These are phyloP conservation scores for Caradrina clavipalpis DNA, from an alignment of 2,888 invertebrate species.

Conservation along the genomic window DNA sequence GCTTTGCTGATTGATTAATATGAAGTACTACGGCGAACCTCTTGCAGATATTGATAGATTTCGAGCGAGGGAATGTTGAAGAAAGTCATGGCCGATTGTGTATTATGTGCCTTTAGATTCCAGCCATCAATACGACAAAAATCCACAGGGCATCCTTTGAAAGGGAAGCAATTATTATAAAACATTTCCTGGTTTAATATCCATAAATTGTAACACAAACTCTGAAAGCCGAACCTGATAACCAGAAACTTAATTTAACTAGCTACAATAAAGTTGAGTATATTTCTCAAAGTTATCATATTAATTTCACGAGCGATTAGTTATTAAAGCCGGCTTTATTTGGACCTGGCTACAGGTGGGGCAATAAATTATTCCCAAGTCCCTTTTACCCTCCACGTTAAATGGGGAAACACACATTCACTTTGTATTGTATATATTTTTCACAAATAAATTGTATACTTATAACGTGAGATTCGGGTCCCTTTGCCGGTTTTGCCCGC, in stretches of 20 bases:
- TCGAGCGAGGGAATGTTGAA: conserved; percentile 13
- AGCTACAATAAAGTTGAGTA: conserved; percentile 61
- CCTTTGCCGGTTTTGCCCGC: conserved; percentile 22
- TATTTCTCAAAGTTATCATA: conserved; percentile 73
- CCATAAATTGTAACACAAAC: conserved; percentile 27
- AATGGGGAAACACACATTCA: conserved; percentile 67
- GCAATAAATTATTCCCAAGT: conserved; percentile 70
- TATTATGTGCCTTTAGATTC: not conserved
- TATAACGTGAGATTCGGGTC: conserved; percentile 28
- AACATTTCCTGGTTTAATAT: conserved; percentile 11
- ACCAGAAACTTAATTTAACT: conserved; percentile 57
- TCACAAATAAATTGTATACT: conserved; percentile 30
- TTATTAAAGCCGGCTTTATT: conserved; percentile 70
- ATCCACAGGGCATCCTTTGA: not conserved
- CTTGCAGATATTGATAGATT: conserved; percentile 29
- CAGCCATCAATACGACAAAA: not conserved
- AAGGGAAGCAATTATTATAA: conserved; percentile 7
- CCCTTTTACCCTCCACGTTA: conserved; percentile 58
- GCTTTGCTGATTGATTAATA: conserved; percentile 39
- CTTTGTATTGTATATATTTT: conserved; percentile 56
- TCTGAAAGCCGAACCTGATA: conserved; percentile 24
- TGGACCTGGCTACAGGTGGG: conserved; percentile 70
- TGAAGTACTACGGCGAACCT: conserved; percentile 23
- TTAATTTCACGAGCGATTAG: conserved; percentile 76
- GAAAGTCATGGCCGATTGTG: not conserved